Base-by-base conservation (phyloP, 2,797 vertebrate species). In the Adrianichthys oophorus region DNA sequence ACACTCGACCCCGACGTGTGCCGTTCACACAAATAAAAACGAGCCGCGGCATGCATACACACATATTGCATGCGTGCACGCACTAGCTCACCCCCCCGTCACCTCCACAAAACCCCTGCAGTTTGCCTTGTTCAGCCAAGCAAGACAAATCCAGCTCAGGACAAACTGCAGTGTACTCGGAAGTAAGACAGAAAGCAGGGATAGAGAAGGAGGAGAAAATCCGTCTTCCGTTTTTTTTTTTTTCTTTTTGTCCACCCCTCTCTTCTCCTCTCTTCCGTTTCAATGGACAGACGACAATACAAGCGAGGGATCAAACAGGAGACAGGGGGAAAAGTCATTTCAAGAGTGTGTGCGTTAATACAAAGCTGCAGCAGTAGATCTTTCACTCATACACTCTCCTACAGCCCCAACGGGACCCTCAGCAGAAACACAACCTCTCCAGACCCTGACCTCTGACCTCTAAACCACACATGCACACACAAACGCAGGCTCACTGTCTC, bases 381-480 rank as follows among this genome's bases (percentile, higher is more conserved):
- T 82, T 65, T 44, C 68, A 57, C 70, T 79, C 81, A 72, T 80
- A 82, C 70, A 70, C 65, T 70, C 65, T 44, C 46, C 52, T 79
- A 87, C 15, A 74, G 78, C 79, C 85, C 89, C 83, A 78, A 48
- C 51, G 89, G 87, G 88, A 84, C 85, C 74, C 67, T 84, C 77
- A 56, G 70, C 61, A 82, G 87, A 83, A 86, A 87, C 87, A 86
- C 81, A 84, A 86, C 75, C 84, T 89, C 80, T 80, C 87, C 87
- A 90, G 87, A 84, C 86, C 86, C 83, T 89, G 73, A 92, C 90
- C 91, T 91, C 63, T 86, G 75, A 89, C 89, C 87, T 82, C 72
- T 76, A 77, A 76, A 46, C 65, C 70, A 65, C 58, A 76, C 60
- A 57, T 53, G 52, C 41, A 53, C 5, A 23, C 74, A 70, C 68